Conservation (phyloP, 2,888 invertebrate species). For the Boloria selene region DNA sequence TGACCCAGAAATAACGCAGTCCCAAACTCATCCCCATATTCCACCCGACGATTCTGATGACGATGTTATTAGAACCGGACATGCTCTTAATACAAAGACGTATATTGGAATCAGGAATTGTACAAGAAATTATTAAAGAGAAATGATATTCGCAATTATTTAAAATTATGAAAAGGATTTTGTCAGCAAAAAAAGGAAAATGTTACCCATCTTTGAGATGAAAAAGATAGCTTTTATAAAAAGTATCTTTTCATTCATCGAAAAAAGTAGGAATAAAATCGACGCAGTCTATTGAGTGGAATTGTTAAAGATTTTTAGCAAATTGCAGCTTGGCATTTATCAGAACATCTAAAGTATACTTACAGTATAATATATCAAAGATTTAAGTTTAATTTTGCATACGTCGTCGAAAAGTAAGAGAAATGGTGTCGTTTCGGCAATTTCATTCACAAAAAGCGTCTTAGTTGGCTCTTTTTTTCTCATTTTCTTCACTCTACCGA, state of each 20-base stretch:
- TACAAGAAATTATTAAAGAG: conserved; percentile 25
- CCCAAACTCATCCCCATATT: conserved; percentile 34
- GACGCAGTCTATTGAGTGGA: conserved; percentile 21
- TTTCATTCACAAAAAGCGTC: conserved; percentile 23
- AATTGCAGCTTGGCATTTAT: conserved; percentile 1
- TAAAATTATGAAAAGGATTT: conserved; percentile 25
- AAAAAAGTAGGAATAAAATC: conserved; percentile 29
- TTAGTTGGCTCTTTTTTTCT: conserved; percentile 29
- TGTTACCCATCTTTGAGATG: conserved; percentile 30
- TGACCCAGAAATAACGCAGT: conserved; percentile 31
- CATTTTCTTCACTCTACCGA: conserved; percentile 27
- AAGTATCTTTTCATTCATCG: conserved; percentile 28
- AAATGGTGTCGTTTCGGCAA: conserved; percentile 25
- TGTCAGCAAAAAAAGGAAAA: conserved; percentile 30
- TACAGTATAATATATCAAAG: conserved; percentile 1
- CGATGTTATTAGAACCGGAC: conserved; percentile 28
- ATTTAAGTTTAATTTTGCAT: conserved; percentile 27
- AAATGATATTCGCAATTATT: conserved; percentile 18
- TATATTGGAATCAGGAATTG: conserved; percentile 22
- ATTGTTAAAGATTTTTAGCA: conserved; percentile 16
- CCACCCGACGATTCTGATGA: conserved; percentile 27
- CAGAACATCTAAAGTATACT: neutral
- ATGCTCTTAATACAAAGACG: conserved; percentile 23
- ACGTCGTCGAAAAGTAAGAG: conserved; percentile 23
- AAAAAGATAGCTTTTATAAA: conserved; percentile 26